Evolutionary conservation across 2,888 invertebrate genomes (phyloP), one percentile per base, ranked within the genome.

Genomic region (Rhamnusium bicolor): DNA sequence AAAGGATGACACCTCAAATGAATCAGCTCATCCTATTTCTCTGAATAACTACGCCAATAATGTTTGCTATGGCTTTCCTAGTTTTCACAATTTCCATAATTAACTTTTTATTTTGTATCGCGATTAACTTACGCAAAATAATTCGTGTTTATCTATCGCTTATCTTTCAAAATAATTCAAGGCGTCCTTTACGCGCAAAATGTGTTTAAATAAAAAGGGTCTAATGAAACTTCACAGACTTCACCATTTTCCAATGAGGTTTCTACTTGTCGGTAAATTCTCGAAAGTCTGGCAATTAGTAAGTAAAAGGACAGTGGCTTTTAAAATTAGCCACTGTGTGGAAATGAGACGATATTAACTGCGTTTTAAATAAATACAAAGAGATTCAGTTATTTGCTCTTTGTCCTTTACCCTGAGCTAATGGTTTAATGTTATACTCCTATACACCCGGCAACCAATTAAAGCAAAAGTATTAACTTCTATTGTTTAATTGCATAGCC

Each of bases 301-400:
- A 56, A 51, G 62, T 63, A 61, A 66, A 71, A 62, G 74, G 69
- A 65, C 68, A 58, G 69, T 46, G 53, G 67, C 70, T 67, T 62
- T 65, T 60, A 66, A 69, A 73, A 69, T 69, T 69, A 73, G 69
- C 72, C 60, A 47, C 53, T 32, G 60, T 32, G 60, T 46, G 56
- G 21, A 40, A 49, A 18, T 16, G 61, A 47, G 29, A 18, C 51
- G 63, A 69, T 73, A 69, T 72, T 72, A 72, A 72, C 69, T 62
- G 69, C 69, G 47, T 69, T 69, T 63, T 73, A 61, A 73, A 73
- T 73, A 69, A 73, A 73, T 73, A 73, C 69, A 73, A 73, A 73
- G 72, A 69, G 65, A 73, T 69, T 65, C 58, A 32, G 60, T 60
- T 73, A 69, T 73, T 73, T 73, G 72, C 29, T 40, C 32, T 60